These are phyloP conservation scores for Phenganax subtilis DNA, from an alignment of 92 coral and sea anemone genomes.

Conservation along the genomic window DNA sequence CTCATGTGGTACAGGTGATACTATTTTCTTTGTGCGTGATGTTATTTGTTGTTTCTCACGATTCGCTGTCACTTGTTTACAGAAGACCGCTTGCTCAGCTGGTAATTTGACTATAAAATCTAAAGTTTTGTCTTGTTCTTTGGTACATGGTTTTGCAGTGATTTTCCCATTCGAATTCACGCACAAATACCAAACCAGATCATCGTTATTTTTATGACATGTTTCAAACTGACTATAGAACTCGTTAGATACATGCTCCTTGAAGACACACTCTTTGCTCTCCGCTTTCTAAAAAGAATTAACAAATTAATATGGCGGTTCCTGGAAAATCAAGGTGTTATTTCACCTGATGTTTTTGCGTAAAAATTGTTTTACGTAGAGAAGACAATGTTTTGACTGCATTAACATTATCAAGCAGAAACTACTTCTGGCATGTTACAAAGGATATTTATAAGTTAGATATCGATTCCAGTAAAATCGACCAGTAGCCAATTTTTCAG, in stretches of 20 bases:
- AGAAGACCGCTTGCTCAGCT: slow-evolving; percentile 43
- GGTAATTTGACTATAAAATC: slow-evolving; percentile 77
- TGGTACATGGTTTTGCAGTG: slow-evolving; percentile 58
- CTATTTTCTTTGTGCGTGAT: not conserved
- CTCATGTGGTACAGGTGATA: not conserved
- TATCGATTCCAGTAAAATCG: too few species aligned
- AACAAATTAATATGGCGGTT: not conserved
- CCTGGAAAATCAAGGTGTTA: too few species aligned
- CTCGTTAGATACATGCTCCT: slow-evolving; percentile 78
- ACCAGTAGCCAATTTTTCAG: too few species aligned
- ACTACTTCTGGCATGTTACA: too few species aligned
- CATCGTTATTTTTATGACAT: slow-evolving; percentile 74
- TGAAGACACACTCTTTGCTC: slow-evolving; percentile 88
- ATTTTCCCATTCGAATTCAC: slow-evolving; percentile 67
- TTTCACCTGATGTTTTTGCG: not conserved
- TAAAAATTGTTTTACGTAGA: too few species aligned
- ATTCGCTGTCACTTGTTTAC: not conserved
- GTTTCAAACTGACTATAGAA: slow-evolving; percentile 81
- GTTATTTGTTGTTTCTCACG: not conserved
- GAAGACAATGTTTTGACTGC: too few species aligned
- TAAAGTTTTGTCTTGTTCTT: slow-evolving; percentile 72
- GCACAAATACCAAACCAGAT: slow-evolving; percentile 85
- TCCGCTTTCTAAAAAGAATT: slow-evolving; percentile 61
- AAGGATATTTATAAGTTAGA: too few species aligned
- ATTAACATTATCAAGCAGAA: too few species aligned